Percentiles rank a stretch among this genome's conserved stretches.
Evolutionary conservation across 2,113 vertebrate species (phyloP).

Genomic region (Proteles cristata): DNA sequence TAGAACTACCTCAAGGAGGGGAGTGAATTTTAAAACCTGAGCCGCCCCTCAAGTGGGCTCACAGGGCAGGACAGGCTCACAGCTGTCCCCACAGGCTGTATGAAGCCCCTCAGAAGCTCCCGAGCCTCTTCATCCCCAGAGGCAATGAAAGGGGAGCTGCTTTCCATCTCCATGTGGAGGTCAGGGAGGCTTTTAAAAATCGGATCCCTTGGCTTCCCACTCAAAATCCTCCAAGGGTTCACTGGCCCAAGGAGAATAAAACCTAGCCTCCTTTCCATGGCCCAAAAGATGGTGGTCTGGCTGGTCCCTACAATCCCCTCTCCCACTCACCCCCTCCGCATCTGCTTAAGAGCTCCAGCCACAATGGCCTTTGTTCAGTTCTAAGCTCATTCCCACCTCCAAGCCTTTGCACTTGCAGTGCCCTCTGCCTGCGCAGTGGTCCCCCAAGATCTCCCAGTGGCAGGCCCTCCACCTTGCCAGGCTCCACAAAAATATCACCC

Average conservation of each 20-base stretch:
- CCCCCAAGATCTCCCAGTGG: background rate
- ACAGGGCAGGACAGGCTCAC: background rate
- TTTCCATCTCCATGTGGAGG: background rate
- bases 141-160: background rate
- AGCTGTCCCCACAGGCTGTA: background rate
- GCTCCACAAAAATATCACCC: background rate
- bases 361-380: constrained; percentile 70
- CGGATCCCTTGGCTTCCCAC: background rate
- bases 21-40: background rate
- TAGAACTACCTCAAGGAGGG: background rate
- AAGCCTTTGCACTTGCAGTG: background rate
- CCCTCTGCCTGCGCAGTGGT: background rate
- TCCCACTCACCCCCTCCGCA: background rate
- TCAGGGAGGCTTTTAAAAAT: constrained; percentile 2
- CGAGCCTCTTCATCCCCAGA: background rate
- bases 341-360: background rate
- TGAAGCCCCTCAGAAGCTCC: background rate
- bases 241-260: background rate
- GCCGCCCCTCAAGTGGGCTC: background rate
- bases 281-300: background rate
- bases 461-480: background rate
- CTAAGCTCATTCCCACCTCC: background rate
- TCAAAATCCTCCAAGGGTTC: background rate
- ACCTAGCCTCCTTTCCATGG: background rate
- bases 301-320: background rate